Evolutionary conservation across 2,888 invertebrate species (phyloP).

Genomic region (Tubulanus polymorphus): DNA sequence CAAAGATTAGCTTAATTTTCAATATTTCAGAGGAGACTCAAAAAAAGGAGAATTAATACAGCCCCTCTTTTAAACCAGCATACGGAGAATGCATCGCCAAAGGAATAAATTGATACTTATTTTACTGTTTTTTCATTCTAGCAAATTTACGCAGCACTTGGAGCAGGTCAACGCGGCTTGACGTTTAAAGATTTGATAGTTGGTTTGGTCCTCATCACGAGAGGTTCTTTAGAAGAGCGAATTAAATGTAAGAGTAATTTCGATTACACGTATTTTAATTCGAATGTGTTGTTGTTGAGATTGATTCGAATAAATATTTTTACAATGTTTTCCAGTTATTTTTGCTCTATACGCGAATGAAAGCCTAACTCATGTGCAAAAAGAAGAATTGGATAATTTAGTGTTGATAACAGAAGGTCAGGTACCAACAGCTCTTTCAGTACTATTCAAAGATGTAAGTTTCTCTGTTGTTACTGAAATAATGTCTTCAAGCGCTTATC

Average conservation of each 20-base stretch:
- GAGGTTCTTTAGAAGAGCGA: constrained; percentile 80
- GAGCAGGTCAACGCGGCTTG: constrained; percentile 77
- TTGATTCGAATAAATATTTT: neutral
- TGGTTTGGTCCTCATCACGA: constrained; percentile 79
- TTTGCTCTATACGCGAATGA: constrained; percentile 84
- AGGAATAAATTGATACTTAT: too few species aligned
- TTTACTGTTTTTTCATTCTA: constrained; percentile 45
- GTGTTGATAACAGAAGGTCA: constrained; percentile 56
- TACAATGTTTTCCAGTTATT: constrained; percentile 62
- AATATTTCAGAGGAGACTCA: too few species aligned
- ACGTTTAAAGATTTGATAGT: constrained; percentile 78
- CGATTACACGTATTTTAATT: neutral
- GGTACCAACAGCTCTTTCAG: constrained; percentile 54
- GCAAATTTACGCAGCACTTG: constrained; percentile 77
- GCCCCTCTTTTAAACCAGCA: too few species aligned
- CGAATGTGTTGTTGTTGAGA: neutral
- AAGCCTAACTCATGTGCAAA: constrained; percentile 68
- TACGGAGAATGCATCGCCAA: too few species aligned
- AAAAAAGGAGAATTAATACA: too few species aligned
- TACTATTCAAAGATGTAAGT: constrained; percentile 56
- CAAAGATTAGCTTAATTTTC: too few species aligned
- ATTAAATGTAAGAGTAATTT: constrained; percentile 62
- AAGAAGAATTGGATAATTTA: constrained; percentile 66
- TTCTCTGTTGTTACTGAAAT: too few species aligned
- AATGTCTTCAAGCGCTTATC: too few species aligned